A percentile compares a stretch with the other conserved stretches of the same genome.
Evolutionary conservation across 2,888 invertebrate species (phyloP).

Genomic region (Leucania comma): DNA sequence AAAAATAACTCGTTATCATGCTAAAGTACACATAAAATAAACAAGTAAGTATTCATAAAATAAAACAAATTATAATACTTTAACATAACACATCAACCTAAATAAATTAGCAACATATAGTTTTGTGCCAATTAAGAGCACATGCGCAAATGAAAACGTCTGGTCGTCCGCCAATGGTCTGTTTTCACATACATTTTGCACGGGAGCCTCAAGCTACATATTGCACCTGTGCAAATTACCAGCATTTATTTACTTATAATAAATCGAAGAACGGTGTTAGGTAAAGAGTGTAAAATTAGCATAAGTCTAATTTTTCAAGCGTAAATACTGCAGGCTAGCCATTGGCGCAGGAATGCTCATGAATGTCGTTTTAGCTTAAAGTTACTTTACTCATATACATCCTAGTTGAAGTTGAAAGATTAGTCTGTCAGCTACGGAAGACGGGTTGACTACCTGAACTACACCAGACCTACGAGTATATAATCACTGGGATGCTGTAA

Average conservation of each 20-base stretch:
- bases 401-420: neutral
- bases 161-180: conserved; percentile 34
- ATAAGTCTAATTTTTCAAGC: conserved; percentile 29
- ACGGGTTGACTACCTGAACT: neutral
- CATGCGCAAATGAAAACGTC: conserved; percentile 46
- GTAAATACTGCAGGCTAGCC: neutral
- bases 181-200: conserved; percentile 37
- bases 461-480: neutral
- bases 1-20: neutral
- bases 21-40: too few relatives aligned
- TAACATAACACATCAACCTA: too few relatives aligned
- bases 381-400: neutral
- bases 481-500: neutral
- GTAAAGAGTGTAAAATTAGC: conserved; percentile 24
- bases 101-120: too few relatives aligned
- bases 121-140: conserved; percentile 56
- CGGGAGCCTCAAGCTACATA: conserved; percentile 29
- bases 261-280: conserved; percentile 51
- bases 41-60: too few relatives aligned
- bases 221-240: conserved; percentile 58
- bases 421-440: neutral
- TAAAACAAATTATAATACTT: neutral
- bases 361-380: conserved; percentile 16
- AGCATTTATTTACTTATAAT: conserved; percentile 51
- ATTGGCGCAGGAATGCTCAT: neutral